Base-by-base conservation (phyloP, 2,113 vertebrate genomes). In the Amblyopsis rosae region DNA sequence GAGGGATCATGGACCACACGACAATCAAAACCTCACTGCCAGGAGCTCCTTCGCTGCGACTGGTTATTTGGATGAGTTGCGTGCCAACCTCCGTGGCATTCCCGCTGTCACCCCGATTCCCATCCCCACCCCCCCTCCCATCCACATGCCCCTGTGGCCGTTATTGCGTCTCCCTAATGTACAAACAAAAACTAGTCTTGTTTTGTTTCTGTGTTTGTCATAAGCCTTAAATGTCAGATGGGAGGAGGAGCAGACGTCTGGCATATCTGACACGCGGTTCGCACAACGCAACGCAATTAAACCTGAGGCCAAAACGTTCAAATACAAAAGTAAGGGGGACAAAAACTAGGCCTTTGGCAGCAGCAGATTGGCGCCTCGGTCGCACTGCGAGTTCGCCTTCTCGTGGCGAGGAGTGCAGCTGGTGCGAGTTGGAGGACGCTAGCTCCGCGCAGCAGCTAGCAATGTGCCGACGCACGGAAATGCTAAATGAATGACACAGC, bases 221-320 rank as follows among this genome's bases (percentile, higher is more conserved):
- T 73, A 73, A 68, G 63, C 75, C 62, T 74, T 59, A 86, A 84
- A 90, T 88, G 86, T 86, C 87, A 83, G 59, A 50, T 66, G 53
- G 35, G 35, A 5, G 5, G 7, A 53, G 45, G 82, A 70, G 69
- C 65, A 84, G 82, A 88, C 82, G 85, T 87, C 80, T 74, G 77
- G 75, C 86, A 69, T 55, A 79, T 80, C 80, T 83, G 84, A 90
- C 82, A 86, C 67, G 11, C 45, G 48, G 41, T 60, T n/a, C n/a
- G 65, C 62, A 64, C 58, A 59, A 62, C 58, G 17, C 49, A 63
- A 85, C 75, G 79, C 75, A 76, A 85, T 87, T 88, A 86, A 86
- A 87, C 75, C 61, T 61, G 65, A 79, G 67, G 70, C 73, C 71
- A 65, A 53, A 53, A 70, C 61, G 62, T 26, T 26, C 26, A 41